Evolutionary conservation across 2,888 invertebrate species (phyloP).

Genomic region (Caenorhabditis wallacei): DNA sequence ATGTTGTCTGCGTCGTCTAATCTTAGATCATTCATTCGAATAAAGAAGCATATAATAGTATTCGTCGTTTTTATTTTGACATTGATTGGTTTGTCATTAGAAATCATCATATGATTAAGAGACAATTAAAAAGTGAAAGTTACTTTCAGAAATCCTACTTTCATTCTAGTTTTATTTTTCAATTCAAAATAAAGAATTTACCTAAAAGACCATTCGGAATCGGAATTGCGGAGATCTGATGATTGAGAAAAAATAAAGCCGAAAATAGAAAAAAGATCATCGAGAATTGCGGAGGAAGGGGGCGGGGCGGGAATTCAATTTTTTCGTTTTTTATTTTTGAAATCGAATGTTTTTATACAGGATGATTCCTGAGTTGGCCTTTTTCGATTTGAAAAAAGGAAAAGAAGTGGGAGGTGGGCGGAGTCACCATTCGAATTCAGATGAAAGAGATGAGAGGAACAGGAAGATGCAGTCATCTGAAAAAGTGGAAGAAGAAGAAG

Average conservation of each 20-base stretch:
- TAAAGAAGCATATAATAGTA: not conserved
- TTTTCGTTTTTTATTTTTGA: conserved; percentile 13
- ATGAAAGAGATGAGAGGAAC: conserved; percentile 19
- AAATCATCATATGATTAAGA: conserved; percentile 22
- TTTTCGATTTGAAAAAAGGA: conserved; percentile 44
- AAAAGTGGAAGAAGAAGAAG: conserved; percentile 17
- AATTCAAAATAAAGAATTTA: conserved; percentile 8
- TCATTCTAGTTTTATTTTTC: too few relatives aligned
- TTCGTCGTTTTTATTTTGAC: conserved; percentile 21
- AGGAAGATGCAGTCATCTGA: conserved; percentile 32
- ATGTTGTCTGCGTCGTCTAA: conserved; percentile 26
- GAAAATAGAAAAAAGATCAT: conserved; percentile 13
- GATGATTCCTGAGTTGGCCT: conserved; percentile 29
- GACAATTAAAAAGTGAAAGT: conserved; percentile 15
- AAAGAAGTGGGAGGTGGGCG: conserved; percentile 50
- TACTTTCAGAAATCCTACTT: conserved; percentile 8
- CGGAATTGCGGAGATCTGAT: conserved; percentile 44
- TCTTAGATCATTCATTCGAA: conserved; percentile 14
- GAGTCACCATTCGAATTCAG: conserved; percentile 42
- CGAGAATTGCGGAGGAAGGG: not conserved
- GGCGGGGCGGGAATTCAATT: conserved; percentile 1
- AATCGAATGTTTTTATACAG: conserved; percentile 36
- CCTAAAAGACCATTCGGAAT: conserved; percentile 65
- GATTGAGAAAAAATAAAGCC: not conserved
- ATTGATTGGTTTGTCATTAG: conserved; percentile 38